Evolutionary conservation across 2,888 invertebrate species (phyloP).

Genomic region (Stenoptilia bipunctidactyla): DNA sequence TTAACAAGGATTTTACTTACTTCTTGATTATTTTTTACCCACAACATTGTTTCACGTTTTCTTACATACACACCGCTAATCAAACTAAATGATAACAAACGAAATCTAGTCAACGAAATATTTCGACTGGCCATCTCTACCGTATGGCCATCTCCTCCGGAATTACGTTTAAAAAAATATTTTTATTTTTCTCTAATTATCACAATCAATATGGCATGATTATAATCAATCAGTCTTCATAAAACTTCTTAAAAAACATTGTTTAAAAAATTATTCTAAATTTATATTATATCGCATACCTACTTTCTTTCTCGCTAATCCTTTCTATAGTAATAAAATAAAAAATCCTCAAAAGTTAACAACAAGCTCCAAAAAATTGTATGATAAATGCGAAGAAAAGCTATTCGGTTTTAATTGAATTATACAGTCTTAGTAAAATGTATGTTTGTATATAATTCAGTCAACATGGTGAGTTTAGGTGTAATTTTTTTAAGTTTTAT

Average conservation of each 20-base stretch:
- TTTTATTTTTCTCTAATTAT: slow-evolving; percentile 3
- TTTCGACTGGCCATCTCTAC: slow-evolving; percentile 2
- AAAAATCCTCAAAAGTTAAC: background rate
- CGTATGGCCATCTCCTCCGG: background rate
- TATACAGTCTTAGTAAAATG: too few species aligned
- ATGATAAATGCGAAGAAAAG: too few species aligned
- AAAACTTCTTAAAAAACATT: background rate
- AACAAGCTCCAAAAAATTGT: too few species aligned
- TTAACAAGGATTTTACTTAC: too few species aligned
- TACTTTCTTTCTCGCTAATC: too few species aligned
- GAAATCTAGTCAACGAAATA: slow-evolving; percentile 4
- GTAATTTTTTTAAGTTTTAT: too few species aligned
- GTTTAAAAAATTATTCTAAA: background rate
- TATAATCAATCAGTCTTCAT: background rate
- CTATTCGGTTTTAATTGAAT: too few species aligned
- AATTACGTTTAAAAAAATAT: background rate
- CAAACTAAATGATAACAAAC: slow-evolving; percentile 2
- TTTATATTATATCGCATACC: too few species aligned
- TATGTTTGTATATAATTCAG: too few species aligned
- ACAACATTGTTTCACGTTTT: too few species aligned
- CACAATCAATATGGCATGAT: background rate
- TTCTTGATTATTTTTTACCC: too few species aligned
- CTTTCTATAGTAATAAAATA: background rate
- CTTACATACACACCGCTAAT: slow-evolving; percentile 1
- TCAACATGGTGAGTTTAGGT: too few species aligned